Base-by-base conservation (phyloP, 2,113 vertebrate species). In the Vulpes ferrilata region DNA sequence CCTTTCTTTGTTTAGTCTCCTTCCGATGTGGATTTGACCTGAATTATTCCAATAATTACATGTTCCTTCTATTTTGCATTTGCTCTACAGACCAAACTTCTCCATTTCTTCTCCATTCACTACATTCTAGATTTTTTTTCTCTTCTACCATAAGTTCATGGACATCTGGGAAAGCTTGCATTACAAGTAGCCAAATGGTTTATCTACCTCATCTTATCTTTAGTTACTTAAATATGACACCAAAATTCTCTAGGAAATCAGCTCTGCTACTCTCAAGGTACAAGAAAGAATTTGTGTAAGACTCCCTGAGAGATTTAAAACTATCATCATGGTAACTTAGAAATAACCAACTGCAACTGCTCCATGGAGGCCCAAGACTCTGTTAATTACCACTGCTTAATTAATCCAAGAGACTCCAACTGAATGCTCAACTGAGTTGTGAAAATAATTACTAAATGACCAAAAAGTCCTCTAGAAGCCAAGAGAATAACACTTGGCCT, bases 371-470 rank as follows among this genome's bases (percentile, higher is more conserved):
- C 81, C 93, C 62, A 69, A 88, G 43, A 96, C 5, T 78, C 48
- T 60, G 87, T 94, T 97, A 97, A 93, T 97, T 96, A 92, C 69
- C 35, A 38, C 65, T 94, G 60, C 51, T 96, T 97, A 97, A 97
- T 97, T 96, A 96, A 97, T 92, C 67, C 81, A 95, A 82, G 83
- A 93, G n/a, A 82, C 53, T 83, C 15, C 88, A 95, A 96, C 64
- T 81, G 78, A 93, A 96, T 71, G 19, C 87, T 92, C 84, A 97
- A 48, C 38, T 96, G 93, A 32, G 55, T 81, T 95, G n/a, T 67
- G 60, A 62, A 96, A 97, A 96, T 87, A 94, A 92, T 88, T 87
- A 79, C 94, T 92, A 74, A 96, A 60, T 84, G 96, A 88, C 88
- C 81, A 90, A 97, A 81, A 95, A 88, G 60, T 97, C 71, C 92